Percentiles rank a stretch among this genome's conserved stretches.
Evolutionary conservation across 2,888 invertebrate genomes (phyloP).

Genomic region (Heterodera filipjevi): DNA sequence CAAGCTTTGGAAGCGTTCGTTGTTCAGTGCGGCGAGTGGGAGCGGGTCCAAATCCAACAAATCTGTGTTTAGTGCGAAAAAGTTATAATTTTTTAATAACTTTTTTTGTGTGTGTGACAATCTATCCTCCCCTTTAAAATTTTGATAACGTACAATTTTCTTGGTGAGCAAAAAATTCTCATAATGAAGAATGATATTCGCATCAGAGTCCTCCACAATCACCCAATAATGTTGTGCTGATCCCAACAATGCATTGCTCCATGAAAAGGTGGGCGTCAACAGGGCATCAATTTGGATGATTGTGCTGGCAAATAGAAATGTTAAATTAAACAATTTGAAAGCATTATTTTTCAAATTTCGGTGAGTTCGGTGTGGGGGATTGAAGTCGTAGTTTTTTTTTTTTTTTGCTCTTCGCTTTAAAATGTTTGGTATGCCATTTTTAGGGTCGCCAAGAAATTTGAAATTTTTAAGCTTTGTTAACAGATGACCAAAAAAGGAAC

Average conservation of each 20-base stretch:
- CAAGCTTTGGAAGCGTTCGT: constrained; percentile 78
- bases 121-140: too few species aligned
- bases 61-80: constrained; percentile 72
- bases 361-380: too few species aligned
- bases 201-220: constrained; percentile 95
- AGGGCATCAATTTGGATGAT: constrained; percentile 66
- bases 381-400: too few species aligned
- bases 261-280: constrained; percentile 71
- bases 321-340: too few species aligned
- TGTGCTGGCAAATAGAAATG: constrained; percentile 47
- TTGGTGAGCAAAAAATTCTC: constrained; percentile 85
- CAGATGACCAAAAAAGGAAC: too few species aligned
- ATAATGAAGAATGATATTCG: constrained; percentile 90
- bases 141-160: constrained; percentile 72
- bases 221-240: constrained; percentile 85
- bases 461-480: too few species aligned
- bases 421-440: too few species aligned
- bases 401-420: too few species aligned
- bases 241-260: constrained; percentile 75
- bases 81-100: too few species aligned
- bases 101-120: too few species aligned
- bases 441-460: too few species aligned
- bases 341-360: too few species aligned
- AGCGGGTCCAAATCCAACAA: constrained; percentile 87
- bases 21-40: constrained; percentile 80